Conservation (phyloP, 2,888 invertebrate genomes). For the Physocephala rufipes region DNA sequence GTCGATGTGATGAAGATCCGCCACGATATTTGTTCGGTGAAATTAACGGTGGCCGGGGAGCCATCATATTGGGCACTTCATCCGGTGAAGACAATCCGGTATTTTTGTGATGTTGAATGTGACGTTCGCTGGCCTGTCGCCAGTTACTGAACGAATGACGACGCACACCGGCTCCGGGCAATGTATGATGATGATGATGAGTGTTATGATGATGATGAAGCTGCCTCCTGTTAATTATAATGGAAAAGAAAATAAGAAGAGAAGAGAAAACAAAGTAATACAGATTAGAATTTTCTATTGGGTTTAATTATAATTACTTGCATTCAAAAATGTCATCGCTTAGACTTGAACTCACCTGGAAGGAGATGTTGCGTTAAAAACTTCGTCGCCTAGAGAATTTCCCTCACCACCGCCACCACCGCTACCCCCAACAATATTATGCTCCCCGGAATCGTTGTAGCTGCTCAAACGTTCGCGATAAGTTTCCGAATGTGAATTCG, state of each 20-base stretch:
- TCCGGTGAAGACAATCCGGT: slow-evolving; percentile 57
- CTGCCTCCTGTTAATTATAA: slow-evolving; percentile 46
- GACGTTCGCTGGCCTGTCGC: slow-evolving; percentile 54
- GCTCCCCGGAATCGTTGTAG: slow-evolving; percentile 59
- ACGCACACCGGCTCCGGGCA: slow-evolving; percentile 58
- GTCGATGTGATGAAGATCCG: slow-evolving; percentile 31
- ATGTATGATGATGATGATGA: slow-evolving; percentile 58
- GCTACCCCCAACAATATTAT: slow-evolving; percentile 46
- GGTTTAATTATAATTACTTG: too few relatives aligned
- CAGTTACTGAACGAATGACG: slow-evolving; percentile 65
- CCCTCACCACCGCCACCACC: slow-evolving; percentile 2
- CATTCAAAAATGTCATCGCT: too few relatives aligned
- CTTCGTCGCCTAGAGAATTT: slow-evolving; percentile 59
- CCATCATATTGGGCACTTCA: slow-evolving; percentile 66
- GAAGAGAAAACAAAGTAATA: not conserved
- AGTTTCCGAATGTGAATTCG: slow-evolving; percentile 59
- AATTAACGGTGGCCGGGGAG: slow-evolving; percentile 61
- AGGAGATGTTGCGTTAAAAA: slow-evolving; percentile 56
- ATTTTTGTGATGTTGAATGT: slow-evolving; percentile 45
- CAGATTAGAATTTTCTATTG: not conserved
- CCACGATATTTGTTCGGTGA: slow-evolving; percentile 63
- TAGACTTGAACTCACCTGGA: slow-evolving; percentile 57
- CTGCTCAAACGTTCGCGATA: slow-evolving; percentile 64
- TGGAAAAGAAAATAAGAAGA: slow-evolving; percentile 19
- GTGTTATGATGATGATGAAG: slow-evolving; percentile 39